Evolutionary conservation across 2,113 vertebrate species (phyloP).

Genomic region (Numenius arquata): DNA sequence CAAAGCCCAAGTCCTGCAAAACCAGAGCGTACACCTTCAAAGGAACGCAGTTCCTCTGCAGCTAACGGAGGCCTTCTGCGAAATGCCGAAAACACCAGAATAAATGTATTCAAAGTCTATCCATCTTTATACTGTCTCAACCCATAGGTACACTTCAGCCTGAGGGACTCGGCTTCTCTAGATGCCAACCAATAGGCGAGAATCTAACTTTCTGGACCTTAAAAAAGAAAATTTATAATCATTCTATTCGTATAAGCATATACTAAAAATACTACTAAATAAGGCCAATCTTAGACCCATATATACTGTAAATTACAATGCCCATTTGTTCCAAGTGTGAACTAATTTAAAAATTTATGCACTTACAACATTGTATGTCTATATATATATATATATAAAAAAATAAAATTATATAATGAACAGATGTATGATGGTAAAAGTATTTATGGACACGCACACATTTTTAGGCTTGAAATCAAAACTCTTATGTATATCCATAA

Average conservation of each 20-base stretch:
- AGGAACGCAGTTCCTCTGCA: neutral
- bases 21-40: neutral
- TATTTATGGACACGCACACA: neutral
- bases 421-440: neutral
- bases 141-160: neutral
- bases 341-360: neutral
- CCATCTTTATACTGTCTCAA: neutral
- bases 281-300: neutral
- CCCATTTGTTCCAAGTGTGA: neutral
- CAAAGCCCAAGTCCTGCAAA: neutral
- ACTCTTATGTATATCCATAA: neutral
- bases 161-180: neutral
- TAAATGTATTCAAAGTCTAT: neutral
- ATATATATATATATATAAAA: neutral
- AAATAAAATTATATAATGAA: neutral
- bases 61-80: neutral
- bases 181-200: neutral
- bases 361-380: neutral
- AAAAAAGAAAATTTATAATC: neutral
- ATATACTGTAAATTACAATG: neutral
- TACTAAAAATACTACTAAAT: neutral
- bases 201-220: neutral
- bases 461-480: neutral
- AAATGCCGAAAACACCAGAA: neutral
- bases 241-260: neutral